Evolutionary conservation across 2,888 invertebrate species (phyloP), one percentile per base, ranked within the genome.

Genomic region (Molanna angustata): DNA sequence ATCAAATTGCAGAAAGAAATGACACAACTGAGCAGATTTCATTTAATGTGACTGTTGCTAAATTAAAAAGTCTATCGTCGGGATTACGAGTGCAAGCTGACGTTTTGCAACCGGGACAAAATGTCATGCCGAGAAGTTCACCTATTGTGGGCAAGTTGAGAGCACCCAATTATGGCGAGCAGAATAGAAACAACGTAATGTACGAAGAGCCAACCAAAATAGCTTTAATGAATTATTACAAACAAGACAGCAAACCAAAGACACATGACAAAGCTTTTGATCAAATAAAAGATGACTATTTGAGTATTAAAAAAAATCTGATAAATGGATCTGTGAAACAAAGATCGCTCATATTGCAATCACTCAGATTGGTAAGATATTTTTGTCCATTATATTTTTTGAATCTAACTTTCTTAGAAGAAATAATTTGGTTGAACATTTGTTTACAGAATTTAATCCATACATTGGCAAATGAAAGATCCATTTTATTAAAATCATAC

Each of bases 391-490:
- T 4, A 35, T 13, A 35, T 35, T 13, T 35, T 35, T 13, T 35
- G 13, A 4, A 35, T 35, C 4, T 35, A 35, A 9, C 4, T 6
- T 13, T 35, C 14, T 11, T 35, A n/a, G n/a, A n/a, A 14, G 13
- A 33, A 42, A 22, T 53, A 49, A 42, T 35, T 48, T 59, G 14
- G 33, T 16, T 37, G 7, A 17, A 17, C 4, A 37, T 37, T 48
- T n/a, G 56, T 43, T 62, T 60, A 20, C 58, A 74, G 74, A 68
- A 69, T 64, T 65, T 76, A 53, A 75, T 76, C 1, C 64, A 67
- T 44, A 67, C 66, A 46, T 62, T 68, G 32, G 62, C 65, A 1
- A 65, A 63, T 22, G 68, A 69, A 47, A 67, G 72, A 40, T 65
- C 70, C 22, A 65, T 67, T 56, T 64, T 70, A 4, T 61, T 76